A percentile compares a stretch with the other conserved stretches of the same genome.
Evolutionary conservation across 2,797 vertebrate species (phyloP).

Genomic region (Siniperca undulata): DNA sequence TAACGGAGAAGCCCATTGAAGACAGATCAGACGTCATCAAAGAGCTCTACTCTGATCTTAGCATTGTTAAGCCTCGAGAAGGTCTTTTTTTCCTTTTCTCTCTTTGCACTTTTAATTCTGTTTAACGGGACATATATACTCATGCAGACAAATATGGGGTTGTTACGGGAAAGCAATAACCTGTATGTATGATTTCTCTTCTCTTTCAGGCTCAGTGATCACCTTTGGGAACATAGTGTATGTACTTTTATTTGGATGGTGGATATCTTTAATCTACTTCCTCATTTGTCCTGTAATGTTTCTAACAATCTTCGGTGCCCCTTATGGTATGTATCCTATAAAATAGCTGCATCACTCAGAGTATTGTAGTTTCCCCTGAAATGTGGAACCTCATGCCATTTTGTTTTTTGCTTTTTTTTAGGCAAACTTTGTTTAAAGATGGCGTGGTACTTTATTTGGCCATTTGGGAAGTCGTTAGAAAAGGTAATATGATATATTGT

Average conservation of each 20-base stretch:
- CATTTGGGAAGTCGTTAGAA: slow-evolving; percentile 89
- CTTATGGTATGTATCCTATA: slow-evolving; percentile 84
- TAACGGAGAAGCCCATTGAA: slow-evolving; percentile 87
- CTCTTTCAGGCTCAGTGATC: slow-evolving; percentile 83
- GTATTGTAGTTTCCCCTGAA: neutral
- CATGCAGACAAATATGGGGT: neutral
- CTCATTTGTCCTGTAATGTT: slow-evolving; percentile 88
- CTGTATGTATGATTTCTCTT: slow-evolving; percentile 10
- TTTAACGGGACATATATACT: neutral
- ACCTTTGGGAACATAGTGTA: slow-evolving; percentile 88
- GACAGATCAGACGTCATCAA: slow-evolving; percentile 86
- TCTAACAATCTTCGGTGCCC: slow-evolving; percentile 82
- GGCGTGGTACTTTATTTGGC: slow-evolving; percentile 89
- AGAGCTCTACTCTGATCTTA: slow-evolving; percentile 90
- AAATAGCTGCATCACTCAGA: neutral
- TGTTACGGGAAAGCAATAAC: neutral
- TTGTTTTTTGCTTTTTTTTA: slow-evolving; percentile 40
- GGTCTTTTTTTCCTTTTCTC: slow-evolving; percentile 70
- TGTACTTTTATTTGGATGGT: slow-evolving; percentile 91
- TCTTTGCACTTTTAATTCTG: neutral
- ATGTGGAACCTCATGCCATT: neutral
- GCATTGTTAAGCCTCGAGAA: slow-evolving; percentile 78
- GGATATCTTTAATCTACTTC: slow-evolving; percentile 88
- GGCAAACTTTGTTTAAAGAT: slow-evolving; percentile 87
- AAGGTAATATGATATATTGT: slow-evolving; percentile 70